These are phyloP conservation scores for Tapirus indicus DNA, from an alignment of 2,797 vertebrate species.

Conservation along the genomic window DNA sequence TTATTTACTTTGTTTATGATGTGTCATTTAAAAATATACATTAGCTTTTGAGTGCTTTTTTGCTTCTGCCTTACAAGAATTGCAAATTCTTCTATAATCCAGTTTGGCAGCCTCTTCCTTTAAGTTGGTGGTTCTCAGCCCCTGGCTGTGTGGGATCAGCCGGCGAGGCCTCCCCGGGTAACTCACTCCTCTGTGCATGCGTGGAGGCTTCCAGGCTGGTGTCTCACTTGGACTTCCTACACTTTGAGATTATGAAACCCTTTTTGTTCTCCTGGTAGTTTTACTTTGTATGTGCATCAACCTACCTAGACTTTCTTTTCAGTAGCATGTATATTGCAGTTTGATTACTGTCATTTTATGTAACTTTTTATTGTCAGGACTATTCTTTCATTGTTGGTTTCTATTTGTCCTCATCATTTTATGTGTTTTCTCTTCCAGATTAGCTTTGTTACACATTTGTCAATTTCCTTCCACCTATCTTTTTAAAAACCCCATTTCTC, in stretches of 20 bases:
- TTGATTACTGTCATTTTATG: neutral
- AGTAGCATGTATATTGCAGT: rapidly evolving
- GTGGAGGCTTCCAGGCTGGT: rapidly evolving
- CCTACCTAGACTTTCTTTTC: too few species aligned
- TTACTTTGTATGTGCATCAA: rapidly evolving
- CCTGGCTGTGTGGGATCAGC: rapidly evolving
- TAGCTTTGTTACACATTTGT: neutral
- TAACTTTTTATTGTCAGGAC: neutral
- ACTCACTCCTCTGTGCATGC: too few species aligned
- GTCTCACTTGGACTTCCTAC: neutral
- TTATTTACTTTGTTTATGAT: neutral
- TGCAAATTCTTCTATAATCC: neutral
- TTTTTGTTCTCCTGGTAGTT: too few species aligned
- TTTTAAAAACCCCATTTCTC: neutral
- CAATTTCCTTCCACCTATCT: neutral
- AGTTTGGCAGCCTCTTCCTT: neutral
- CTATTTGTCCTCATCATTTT: neutral
- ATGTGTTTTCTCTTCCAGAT: neutral
- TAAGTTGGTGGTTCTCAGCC: neutral
- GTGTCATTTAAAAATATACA: neutral
- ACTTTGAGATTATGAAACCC: rapidly evolving
- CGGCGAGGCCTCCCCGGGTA: too few species aligned
- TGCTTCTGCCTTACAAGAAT: neutral
- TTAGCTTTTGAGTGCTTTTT: neutral
- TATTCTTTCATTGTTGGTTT: too few species aligned